These are phyloP conservation scores for Neosalanx taihuensis DNA, from an alignment of 2,797 vertebrate genomes.

Conservation along the genomic window DNA sequence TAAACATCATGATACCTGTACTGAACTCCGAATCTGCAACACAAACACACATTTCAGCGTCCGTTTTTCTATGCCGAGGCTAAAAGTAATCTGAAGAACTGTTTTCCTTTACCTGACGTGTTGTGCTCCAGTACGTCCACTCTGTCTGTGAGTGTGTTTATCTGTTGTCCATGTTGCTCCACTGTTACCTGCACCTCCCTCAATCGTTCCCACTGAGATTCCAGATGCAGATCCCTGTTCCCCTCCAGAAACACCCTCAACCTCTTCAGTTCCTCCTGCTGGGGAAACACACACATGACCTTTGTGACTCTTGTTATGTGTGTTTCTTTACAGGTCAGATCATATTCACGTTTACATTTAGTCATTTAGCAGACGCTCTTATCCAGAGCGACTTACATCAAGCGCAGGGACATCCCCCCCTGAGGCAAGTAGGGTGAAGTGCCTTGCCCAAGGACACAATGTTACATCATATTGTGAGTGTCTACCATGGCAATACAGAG, in stretches of 20 bases:
- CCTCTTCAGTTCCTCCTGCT: conserved; percentile 34
- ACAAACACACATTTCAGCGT: not conserved
- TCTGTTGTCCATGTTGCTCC: conserved; percentile 42
- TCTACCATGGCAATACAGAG: not conserved
- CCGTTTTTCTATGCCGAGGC: no score
- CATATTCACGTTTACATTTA: no score
- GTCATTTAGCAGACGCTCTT: no score
- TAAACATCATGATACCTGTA: not conserved
- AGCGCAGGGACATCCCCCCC: no score
- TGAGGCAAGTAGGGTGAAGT: no score
- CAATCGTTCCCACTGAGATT: conserved; percentile 41
- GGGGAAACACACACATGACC: not conserved
- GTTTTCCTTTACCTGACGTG: conserved; percentile 7
- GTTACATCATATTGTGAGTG: not conserved
- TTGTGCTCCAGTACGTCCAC: conserved; percentile 43
- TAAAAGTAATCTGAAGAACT: not conserved
- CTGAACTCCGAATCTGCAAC: conserved; percentile 16
- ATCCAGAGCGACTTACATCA: no score
- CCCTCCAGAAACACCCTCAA: conserved; percentile 47
- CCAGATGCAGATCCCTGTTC: conserved; percentile 55
- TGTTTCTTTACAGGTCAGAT: not conserved
- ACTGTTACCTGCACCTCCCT: conserved; percentile 44
- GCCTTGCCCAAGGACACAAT: no score
- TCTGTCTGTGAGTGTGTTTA: conserved; percentile 31
- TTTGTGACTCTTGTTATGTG: not conserved